Conservation (phyloP, 2,888 invertebrate species). For the Drosophila parthenogenetica region DNA sequence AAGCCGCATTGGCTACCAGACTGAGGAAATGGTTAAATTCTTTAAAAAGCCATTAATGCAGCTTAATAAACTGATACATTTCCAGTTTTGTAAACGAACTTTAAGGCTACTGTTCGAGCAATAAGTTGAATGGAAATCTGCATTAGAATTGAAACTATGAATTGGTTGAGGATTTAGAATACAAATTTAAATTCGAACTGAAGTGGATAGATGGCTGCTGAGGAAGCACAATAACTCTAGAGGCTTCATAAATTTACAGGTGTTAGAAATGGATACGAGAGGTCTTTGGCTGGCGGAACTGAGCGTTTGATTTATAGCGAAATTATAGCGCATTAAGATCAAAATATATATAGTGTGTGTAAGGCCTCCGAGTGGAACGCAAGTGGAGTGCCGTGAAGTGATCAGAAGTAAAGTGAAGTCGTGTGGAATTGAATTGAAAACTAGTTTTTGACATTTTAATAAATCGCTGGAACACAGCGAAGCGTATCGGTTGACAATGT, state of each 20-base stretch:
- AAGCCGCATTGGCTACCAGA: constrained; percentile 28
- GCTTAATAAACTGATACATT: constrained; percentile 70
- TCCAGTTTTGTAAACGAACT: constrained; percentile 38
- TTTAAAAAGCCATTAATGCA: constrained; percentile 76
- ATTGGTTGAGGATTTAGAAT: constrained; percentile 12
- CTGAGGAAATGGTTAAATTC: constrained; percentile 47
- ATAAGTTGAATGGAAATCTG: constrained; percentile 54
- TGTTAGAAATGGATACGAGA: constrained; percentile 60
- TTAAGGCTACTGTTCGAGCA: constrained; percentile 64
- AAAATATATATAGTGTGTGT: constrained; percentile 59
- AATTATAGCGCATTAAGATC: constrained; percentile 81
- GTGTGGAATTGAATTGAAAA: constrained; percentile 48
- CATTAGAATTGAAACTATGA: constrained; percentile 44
- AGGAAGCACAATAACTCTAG: constrained; percentile 19
- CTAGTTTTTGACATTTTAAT: constrained; percentile 81
- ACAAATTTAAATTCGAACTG: constrained; percentile 5
- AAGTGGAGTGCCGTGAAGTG: constrained; percentile 2
- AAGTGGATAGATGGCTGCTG: constrained; percentile 37
- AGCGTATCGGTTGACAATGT: constrained; percentile 76
- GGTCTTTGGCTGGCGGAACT: constrained; percentile 33
- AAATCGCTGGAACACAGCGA: constrained; percentile 74
- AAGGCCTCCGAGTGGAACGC: constrained; percentile 29
- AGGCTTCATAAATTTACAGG: constrained; percentile 65
- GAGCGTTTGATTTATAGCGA: constrained; percentile 76
- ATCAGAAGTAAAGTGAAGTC: constrained; percentile 19